Evolutionary conservation across 2,888 invertebrate species (phyloP), one percentile per base, ranked within the genome.

Genomic region (Andrena haemorrhoa): DNA sequence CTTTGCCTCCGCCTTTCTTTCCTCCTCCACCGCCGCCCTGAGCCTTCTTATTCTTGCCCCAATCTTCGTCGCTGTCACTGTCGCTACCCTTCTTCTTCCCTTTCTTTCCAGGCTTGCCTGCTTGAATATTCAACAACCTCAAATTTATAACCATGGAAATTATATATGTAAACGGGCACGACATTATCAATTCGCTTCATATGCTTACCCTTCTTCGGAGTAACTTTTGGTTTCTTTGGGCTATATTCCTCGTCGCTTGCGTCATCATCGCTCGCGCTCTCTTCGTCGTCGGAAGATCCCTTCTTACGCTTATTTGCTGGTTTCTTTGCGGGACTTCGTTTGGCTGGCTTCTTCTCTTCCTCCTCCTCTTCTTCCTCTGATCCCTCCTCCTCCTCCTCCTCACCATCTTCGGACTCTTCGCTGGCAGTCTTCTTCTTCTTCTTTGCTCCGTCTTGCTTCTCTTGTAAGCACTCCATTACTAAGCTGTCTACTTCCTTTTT

Each of bases 401-500:
- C 95, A 0, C 94, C 94, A 58, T 95, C 95, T 69, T 94, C 94
- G 1, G 93, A 92, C 51, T 94, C 94, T 66, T 93, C 93, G 56
- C 94, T 94, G 12, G 92, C 93, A 85, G 94, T 93, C 80, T 94
- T 94, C 86, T 94, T 94, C 58, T 94, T 94, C 61, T 94, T 94
- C 65, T 94, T 94, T 20, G 79, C 90, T 29, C 92, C 91, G 49
- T 94, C 94, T 83, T 94, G 93, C 83, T 94, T 94, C 83, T 94
- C 94, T 86, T 94, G 94, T 65, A 95, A 92, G 89, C 96, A 96
- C 86, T 97, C 97, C 97, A 98, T 97, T 7, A 98, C 97, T 82
- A 98, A 94, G 88, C 96, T 96, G 92, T 98, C 98, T n/a, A 98
- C 97, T 93, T 98, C 96, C 92, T 97, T 97, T 94, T 97, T 98